Conservation (phyloP, 2,888 invertebrate genomes). For the Xanthostigma xanthostigma region DNA sequence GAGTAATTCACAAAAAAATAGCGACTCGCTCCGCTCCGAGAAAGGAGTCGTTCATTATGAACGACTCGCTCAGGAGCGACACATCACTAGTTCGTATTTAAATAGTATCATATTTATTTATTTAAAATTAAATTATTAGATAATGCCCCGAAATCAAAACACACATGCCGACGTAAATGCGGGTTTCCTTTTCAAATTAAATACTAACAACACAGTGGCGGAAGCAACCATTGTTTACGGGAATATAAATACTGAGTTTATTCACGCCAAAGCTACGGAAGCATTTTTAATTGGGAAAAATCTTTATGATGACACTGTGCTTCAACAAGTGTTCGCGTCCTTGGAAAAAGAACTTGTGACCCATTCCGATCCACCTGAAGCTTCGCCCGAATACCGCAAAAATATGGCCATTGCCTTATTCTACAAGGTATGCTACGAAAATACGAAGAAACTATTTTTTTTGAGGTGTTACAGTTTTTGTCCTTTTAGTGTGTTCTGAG, state of each 20-base stretch:
- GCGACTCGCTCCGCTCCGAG: too few relatives aligned
- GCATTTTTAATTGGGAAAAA: slow-evolving; percentile 27
- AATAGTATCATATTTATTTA: not conserved
- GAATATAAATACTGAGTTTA: slow-evolving; percentile 37
- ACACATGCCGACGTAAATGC: slow-evolving; percentile 63
- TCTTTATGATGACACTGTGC: slow-evolving; percentile 24
- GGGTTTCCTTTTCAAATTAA: slow-evolving; percentile 44
- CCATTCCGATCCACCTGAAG: slow-evolving; percentile 46
- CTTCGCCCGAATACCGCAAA: slow-evolving; percentile 51
- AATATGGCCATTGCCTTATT: slow-evolving; percentile 57
- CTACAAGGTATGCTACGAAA: slow-evolving; percentile 47
- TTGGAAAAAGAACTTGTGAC: slow-evolving; percentile 46
- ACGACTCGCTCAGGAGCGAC: too few relatives aligned
- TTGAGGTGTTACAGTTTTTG: slow-evolving; percentile 11
- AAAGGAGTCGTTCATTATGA: too few relatives aligned
- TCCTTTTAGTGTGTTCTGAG: slow-evolving; percentile 28
- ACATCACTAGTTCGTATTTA: too few relatives aligned
- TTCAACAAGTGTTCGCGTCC: slow-evolving; percentile 30
- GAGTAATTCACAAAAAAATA: too few relatives aligned
- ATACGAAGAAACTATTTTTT: not conserved
- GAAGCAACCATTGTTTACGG: slow-evolving; percentile 47
- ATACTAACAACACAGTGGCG: slow-evolving; percentile 21
- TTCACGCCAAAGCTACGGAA: slow-evolving; percentile 37
- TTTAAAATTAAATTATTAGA: slow-evolving; percentile 28
- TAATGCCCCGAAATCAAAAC: slow-evolving; percentile 57